Evolutionary conservation across 2,113 vertebrate species (phyloP), one percentile per base, ranked within the genome.

Genomic region (Turdus rufiventris): DNA sequence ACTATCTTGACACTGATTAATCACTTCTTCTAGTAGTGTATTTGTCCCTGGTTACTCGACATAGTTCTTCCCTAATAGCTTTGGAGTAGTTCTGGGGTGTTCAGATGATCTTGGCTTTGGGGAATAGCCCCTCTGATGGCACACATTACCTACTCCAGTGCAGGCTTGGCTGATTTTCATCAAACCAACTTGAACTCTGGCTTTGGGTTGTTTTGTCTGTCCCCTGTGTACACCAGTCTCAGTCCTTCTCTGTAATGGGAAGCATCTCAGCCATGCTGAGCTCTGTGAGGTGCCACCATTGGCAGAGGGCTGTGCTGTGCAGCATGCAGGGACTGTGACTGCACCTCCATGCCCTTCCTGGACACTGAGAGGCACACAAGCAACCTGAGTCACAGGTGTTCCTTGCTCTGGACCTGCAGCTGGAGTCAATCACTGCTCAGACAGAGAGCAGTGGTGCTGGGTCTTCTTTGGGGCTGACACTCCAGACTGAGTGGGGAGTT

Each of bases 1-100:
- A 93, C 94, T 95, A 8, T 62, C 92, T 29, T 91, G 96, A 94
- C 94, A 92, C 91, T 96, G 96, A 96, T 96, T 96, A 96, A 96
- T 96, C 94, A 36, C 85, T 96, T 47, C 88, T 89, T 91, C 85
- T 74, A 43, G 56, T 73, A 17, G 67, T 71, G 40, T 88, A 43
- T 90, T 92, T 95, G 75, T 96, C 95, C 94, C 95, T 74, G 43
- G 88, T 93, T 96, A 74, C 88, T 79, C 94, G 96, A 91, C 96
- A 96, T 75, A 96, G 63, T 95, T 96, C 91, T 96, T 94, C 94
- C 91, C 95, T 94, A 93, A 97, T 96, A 96, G 94, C 76, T 97
- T 89, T 94, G 81, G 79, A 92, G 43, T 60, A 77, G 86, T 94
- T 96, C 76, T 95, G 92, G 91, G 86, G 61, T 83, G 85, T 91